phyloP scores from a whole-genome alignment of 2,888 invertebrate genomes.

The Mimas tiliae region DNA sequence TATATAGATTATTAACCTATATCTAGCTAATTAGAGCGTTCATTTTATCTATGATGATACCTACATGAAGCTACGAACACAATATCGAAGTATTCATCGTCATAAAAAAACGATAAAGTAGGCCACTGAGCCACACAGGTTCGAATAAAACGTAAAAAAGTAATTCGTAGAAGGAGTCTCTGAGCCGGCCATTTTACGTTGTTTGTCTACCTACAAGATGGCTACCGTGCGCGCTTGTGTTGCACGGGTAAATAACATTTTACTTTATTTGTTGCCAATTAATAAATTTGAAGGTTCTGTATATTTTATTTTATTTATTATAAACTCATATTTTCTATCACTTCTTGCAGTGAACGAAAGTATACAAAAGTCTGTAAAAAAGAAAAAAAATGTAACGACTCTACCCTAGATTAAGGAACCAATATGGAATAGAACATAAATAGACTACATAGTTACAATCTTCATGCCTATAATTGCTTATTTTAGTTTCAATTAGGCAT shows the following conservation, averaged over 20 bases:
- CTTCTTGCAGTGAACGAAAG: neutral
- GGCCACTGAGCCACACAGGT: constrained; percentile 11
- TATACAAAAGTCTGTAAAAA: neutral
- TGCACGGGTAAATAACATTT: constrained; percentile 53
- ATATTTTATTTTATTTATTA: neutral
- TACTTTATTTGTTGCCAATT: constrained; percentile 35
- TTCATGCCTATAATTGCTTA: no score
- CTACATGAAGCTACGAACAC: neutral
- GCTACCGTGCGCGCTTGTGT: constrained; percentile 54
- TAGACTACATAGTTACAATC: no score
- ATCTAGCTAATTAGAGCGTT: no score
- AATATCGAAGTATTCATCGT: neutral
- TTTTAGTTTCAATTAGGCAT: no score
- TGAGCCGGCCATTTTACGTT: constrained; percentile 54
- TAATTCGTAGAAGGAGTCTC: constrained; percentile 48
- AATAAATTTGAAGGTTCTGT: constrained; percentile 27
- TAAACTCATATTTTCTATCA: neutral
- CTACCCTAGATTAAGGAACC: no score
- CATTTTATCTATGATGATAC: neutral
- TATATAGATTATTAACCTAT: no score
- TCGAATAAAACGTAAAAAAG: constrained; percentile 40
- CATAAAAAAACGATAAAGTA: neutral
- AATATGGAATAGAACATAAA: no score
- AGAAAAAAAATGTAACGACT: no score
- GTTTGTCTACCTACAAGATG: constrained; percentile 55